phyloP scores from a whole-genome alignment of 2,113 vertebrate genomes.

The Pangasianodon gigas region DNA sequence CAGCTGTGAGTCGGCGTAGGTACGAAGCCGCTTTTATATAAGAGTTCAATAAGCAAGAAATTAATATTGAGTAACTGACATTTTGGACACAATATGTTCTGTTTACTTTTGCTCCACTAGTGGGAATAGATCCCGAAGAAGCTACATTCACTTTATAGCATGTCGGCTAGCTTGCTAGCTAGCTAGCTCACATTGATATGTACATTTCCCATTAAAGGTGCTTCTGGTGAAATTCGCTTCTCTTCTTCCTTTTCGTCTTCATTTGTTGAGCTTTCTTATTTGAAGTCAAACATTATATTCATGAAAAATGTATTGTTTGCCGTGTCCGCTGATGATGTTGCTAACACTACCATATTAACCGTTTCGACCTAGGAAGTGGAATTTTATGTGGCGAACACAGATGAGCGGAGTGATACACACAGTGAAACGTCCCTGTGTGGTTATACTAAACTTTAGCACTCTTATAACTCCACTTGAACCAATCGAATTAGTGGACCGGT shows the following conservation, averaged over 20 bases:
- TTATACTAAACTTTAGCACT: neutral
- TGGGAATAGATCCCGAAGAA: neutral
- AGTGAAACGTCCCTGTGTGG: neutral
- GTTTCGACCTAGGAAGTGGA: neutral
- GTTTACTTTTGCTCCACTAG: neutral
- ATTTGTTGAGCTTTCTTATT: neutral
- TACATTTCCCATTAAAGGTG: neutral
- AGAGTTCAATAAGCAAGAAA: neutral
- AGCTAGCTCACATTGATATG: neutral
- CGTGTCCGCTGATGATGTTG: neutral
- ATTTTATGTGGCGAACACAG: neutral
- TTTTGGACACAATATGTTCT: neutral
- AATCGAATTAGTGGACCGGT: neutral
- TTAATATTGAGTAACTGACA: neutral
- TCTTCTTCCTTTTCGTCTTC: neutral
- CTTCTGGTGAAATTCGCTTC: neutral
- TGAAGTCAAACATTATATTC: neutral
- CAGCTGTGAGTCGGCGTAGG: neutral
- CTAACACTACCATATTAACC: neutral
- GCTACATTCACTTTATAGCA: neutral
- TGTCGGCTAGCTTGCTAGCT: no score
- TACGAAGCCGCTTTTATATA: neutral
- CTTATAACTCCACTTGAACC: neutral
- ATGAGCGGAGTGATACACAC: neutral
- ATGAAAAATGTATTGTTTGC: neutral